phyloP scores from a whole-genome alignment of 1,140 invertebrate genomes.

The Kradibia gibbosae region DNA sequence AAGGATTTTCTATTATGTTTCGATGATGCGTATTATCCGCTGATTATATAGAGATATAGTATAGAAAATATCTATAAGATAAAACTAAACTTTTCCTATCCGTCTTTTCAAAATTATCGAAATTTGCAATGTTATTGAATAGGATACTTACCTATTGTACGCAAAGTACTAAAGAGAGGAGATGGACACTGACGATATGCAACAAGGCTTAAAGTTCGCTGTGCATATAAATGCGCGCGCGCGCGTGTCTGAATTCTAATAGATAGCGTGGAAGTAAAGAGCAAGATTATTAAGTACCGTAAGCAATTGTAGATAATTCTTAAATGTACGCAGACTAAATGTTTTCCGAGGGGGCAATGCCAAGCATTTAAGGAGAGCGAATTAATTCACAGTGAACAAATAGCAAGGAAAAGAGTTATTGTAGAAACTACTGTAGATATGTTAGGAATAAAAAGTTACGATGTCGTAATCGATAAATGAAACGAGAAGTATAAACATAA shows the following conservation, averaged over 20 bases:
- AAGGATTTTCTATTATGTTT: slow-evolving; percentile 7
- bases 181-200: not conserved
- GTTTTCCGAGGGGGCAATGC: not conserved
- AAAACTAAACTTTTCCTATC: too few species aligned
- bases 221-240: not conserved
- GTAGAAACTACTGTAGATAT: slow-evolving; percentile 14
- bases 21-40: not conserved
- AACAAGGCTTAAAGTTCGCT: not conserved
- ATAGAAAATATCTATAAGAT: too few species aligned
- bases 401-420: not conserved
- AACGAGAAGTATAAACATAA: slow-evolving; percentile 10
- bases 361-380: not conserved
- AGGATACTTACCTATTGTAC: not conserved
- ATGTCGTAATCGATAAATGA: not conserved
- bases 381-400: slow-evolving; percentile 1
- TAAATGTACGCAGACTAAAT: not conserved
- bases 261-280: slow-evolving; percentile 9
- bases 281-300: slow-evolving; percentile 20
- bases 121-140: not conserved
- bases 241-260: slow-evolving; percentile 29
- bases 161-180: not conserved
- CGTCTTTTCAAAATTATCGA: too few species aligned
- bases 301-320: slow-evolving; percentile 40
- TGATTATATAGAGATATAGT: too few species aligned
- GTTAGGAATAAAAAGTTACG: not conserved